phyloP scores from a whole-genome alignment of 1,140 invertebrate species.

The Nasonia giraulti region DNA sequence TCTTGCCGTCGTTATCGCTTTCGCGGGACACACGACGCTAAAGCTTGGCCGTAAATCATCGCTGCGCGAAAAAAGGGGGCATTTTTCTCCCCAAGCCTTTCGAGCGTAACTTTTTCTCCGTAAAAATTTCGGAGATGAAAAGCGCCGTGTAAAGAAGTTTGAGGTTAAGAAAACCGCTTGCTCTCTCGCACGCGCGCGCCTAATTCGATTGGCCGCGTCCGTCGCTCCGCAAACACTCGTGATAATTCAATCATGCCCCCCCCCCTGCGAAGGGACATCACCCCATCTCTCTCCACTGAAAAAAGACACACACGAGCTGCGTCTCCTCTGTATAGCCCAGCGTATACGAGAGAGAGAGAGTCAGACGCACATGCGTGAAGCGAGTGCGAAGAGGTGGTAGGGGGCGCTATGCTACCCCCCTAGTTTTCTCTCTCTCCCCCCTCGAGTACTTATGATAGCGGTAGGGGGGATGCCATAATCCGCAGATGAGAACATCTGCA shows the following conservation, averaged over 20 bases:
- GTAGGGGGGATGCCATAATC: constrained; percentile 66
- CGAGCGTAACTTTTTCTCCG: background rate
- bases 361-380: background rate
- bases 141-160: background rate
- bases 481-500: constrained; percentile 73
- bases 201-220: constrained; percentile 71
- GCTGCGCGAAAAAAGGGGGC: background rate
- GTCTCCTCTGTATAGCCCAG: background rate
- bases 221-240: constrained; percentile 74
- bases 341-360: background rate
- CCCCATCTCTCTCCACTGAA: background rate
- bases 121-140: background rate
- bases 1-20: constrained; percentile 25
- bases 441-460: background rate
- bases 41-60: constrained; percentile 13
- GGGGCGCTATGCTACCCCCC: background rate
- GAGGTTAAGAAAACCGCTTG: background rate
- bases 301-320: background rate
- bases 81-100: background rate
- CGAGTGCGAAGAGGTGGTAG: background rate
- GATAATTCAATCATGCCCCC: constrained; percentile 73
- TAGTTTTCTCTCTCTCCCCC: constrained; percentile 48
- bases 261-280: constrained; percentile 46
- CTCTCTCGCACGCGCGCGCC: constrained; percentile 47
- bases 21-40: background rate